Percentiles rank a stretch among this genome's conserved stretches.
Conservation (phyloP, 2,888 invertebrate species). For the Salpingus planirostris region DNA sequence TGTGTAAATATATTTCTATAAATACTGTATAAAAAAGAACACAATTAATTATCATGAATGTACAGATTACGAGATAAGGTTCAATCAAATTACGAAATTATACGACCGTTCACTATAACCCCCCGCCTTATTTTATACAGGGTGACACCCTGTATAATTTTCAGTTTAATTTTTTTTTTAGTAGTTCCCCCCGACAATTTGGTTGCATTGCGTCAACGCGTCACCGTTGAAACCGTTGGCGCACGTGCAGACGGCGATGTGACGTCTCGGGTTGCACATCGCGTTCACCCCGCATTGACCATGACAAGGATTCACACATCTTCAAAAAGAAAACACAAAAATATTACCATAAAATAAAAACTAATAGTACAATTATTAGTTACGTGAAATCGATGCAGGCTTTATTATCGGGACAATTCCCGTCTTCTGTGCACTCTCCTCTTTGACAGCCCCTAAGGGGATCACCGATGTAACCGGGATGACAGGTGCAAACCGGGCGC, state of each 20-base stretch:
- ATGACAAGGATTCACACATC: slow-evolving; percentile 58
- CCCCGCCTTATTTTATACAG: too few species aligned
- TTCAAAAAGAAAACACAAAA: slow-evolving; percentile 15
- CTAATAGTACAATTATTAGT: too few species aligned
- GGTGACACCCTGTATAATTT: too few species aligned
- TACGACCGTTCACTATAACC: too few species aligned
- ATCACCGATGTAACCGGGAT: slow-evolving; percentile 68
- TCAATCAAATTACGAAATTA: too few species aligned
- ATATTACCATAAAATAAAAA: background rate
- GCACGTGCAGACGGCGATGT: slow-evolving; percentile 77
- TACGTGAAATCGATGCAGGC: slow-evolving; percentile 72
- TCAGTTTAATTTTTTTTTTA: too few species aligned
- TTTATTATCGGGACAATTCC: slow-evolving; percentile 64
- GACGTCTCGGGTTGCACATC: slow-evolving; percentile 63
- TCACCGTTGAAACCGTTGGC: slow-evolving; percentile 57
- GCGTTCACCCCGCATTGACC: slow-evolving; percentile 73
- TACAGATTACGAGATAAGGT: too few species aligned
- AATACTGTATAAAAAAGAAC: too few species aligned
- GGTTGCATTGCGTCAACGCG: slow-evolving; percentile 46
- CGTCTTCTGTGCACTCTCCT: slow-evolving; percentile 72
- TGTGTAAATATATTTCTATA: too few species aligned
- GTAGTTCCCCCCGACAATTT: slow-evolving; percentile 12
- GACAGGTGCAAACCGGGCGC: slow-evolving; percentile 79
- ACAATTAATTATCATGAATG: too few species aligned
- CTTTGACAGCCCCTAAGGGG: slow-evolving; percentile 61